Base-by-base conservation (phyloP, 1,140 invertebrate genomes). In the Drosophila carrolli region DNA sequence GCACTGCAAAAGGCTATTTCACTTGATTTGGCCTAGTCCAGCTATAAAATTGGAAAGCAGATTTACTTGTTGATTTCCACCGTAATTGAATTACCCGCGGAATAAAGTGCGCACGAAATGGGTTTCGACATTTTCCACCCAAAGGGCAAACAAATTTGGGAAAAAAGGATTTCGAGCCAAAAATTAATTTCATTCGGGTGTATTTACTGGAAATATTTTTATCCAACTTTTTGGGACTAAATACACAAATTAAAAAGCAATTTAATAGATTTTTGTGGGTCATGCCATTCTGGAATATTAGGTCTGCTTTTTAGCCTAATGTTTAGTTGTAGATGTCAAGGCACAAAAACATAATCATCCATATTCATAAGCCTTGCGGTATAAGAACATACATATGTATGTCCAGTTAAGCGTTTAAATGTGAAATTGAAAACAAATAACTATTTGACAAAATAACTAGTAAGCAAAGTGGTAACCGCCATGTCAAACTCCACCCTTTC, bases 21-120 rank as follows among this genome's bases (percentile, higher is more conserved):
- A 48, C 51, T 71, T 53, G 54, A 71, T 71, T 71, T 71, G 44
- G 19, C 6, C 37, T 70, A 71, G 65, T 13, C 32, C 11, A 5
- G 60, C 32, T 61, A 66, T 66, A 68, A 68, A 71, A 58, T 75
- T 75, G 37, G 58, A 73, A 57, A 75, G 47, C 70, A 71, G 79
- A 76, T 76, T 80, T 80, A 89, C 83, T 88, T 89, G 83, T 89
- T 88, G 83, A 89, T 77, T 77, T 89, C 54, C 51, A 50, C 62
- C 60, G 38, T 77, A 77, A 77, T 88, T 88, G 66, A 88, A 86
- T 86, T 89, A 86, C 50, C 66, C 76, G 72, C 40, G 53, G 50
- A 70, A 78, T 78, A 81, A 86, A 85, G 44, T 61, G 70, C 65
- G 66, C 23, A 40, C 51, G 23, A 65, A 79, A 79, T 68, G 61